Evolutionary conservation across 2,888 invertebrate species (phyloP).

Genomic region (Leucophenga maculata): DNA sequence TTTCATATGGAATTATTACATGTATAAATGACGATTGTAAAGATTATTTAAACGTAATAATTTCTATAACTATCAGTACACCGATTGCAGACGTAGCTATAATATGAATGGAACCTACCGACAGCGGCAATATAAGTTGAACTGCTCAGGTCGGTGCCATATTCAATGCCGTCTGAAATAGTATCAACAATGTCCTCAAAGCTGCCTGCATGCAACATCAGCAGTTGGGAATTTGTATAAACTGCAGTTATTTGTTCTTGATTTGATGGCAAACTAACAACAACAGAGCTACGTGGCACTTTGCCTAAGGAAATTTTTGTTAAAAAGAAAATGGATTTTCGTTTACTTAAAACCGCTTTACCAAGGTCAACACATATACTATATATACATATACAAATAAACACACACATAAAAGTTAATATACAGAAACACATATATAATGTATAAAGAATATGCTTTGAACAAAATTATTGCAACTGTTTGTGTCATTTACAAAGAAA

Average conservation of each 20-base stretch:
- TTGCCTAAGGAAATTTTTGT: constrained; percentile 9
- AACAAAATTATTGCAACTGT: no score
- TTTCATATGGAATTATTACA: no score
- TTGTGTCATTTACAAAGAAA: no score
- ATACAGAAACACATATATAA: not conserved
- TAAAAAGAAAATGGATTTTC: constrained; percentile 2
- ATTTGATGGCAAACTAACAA: not conserved
- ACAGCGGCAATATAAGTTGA: constrained; percentile 40
- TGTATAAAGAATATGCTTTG: no score
- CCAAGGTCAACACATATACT: constrained; percentile 3
- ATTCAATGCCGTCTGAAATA: constrained; percentile 76
- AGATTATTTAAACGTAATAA: constrained; percentile 11
- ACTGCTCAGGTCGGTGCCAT: constrained; percentile 75
- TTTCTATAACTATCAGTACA: not conserved
- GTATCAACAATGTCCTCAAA: constrained; percentile 32
- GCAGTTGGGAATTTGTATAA: constrained; percentile 13
- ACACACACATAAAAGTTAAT: not conserved
- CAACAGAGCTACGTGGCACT: constrained; percentile 8
- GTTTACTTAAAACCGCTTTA: not conserved
- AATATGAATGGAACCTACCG: constrained; percentile 48
- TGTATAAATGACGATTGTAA: no score
- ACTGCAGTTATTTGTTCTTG: not conserved
- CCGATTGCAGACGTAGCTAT: not conserved
- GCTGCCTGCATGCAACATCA: constrained; percentile 14
- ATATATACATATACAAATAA: not conserved